phyloP scores from a whole-genome alignment of 2,888 invertebrate species.

The Scelioninae gen. 2 region DNA sequence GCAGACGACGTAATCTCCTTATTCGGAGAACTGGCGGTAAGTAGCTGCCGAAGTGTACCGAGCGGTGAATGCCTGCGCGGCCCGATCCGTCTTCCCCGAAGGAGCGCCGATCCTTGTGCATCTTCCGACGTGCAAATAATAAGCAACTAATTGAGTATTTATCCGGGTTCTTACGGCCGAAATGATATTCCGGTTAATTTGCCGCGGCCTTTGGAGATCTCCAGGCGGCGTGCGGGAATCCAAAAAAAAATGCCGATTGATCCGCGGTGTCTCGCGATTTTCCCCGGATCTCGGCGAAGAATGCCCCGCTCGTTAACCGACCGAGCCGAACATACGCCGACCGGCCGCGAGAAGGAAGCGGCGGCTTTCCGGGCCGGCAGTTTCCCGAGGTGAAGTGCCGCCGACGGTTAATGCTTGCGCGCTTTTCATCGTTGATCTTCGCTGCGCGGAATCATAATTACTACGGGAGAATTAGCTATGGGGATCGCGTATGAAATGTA shows the following conservation, averaged over 20 bases:
- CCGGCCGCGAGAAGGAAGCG: too few species aligned
- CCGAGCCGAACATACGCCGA: too few species aligned
- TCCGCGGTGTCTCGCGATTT: constrained; percentile 18
- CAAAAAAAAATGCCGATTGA: constrained; percentile 39
- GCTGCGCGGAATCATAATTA: too few species aligned
- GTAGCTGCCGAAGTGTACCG: constrained; percentile 55
- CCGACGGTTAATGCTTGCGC: too few species aligned
- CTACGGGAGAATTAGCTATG: not conserved
- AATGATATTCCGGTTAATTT: constrained; percentile 69
- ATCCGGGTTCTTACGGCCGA: constrained; percentile 65
- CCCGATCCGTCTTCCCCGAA: constrained; percentile 28
- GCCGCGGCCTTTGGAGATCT: constrained; percentile 51
- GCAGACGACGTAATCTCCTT: constrained; percentile 60
- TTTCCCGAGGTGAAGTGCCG: too few species aligned
- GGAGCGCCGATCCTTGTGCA: constrained; percentile 54
- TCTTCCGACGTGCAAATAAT: constrained; percentile 66
- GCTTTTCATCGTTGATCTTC: too few species aligned
- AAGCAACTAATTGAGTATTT: constrained; percentile 69
- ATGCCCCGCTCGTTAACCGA: too few species aligned
- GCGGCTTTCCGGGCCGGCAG: too few species aligned
- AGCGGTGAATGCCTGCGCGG: constrained; percentile 36
- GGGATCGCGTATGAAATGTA: too few species aligned
- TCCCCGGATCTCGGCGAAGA: constrained; percentile 1
- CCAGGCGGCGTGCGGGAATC: constrained; percentile 47
- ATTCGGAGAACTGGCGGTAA: constrained; percentile 58